A percentile compares a stretch with the other conserved stretches of the same genome.
These are phyloP conservation scores for Acronicta leporina DNA, from an alignment of 2,888 invertebrate genomes.

Conservation along the genomic window DNA sequence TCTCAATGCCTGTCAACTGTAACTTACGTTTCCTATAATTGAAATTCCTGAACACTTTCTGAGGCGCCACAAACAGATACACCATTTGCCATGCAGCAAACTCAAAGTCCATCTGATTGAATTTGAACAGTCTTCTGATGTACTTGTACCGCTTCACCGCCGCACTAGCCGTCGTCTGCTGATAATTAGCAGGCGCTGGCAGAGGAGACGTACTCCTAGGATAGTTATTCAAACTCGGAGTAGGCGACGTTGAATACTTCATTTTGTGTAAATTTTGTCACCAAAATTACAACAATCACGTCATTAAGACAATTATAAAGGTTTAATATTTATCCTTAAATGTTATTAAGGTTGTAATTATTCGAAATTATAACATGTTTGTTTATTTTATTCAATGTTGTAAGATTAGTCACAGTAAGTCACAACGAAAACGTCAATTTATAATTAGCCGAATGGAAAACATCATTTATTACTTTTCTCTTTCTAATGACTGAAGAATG, in stretches of 20 bases:
- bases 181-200: constrained; percentile 91
- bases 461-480: constrained; percentile 13
- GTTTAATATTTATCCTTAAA: constrained; percentile 26
- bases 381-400: constrained; percentile 45
- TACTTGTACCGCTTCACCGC: constrained; percentile 97
- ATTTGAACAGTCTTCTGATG: constrained; percentile 94
- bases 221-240: constrained; percentile 79
- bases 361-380: constrained; percentile 49
- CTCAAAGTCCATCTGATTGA: constrained; percentile 99
- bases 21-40: constrained; percentile 98
- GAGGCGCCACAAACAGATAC: constrained; percentile 97
- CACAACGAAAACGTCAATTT: constrained; percentile 56
- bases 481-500: background rate
- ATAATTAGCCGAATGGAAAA: constrained; percentile 16
- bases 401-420: constrained; percentile 42
- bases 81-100: constrained; percentile 99
- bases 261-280: constrained; percentile 64
- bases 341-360: constrained; percentile 12
- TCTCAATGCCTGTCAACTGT: background rate
- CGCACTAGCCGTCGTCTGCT: constrained; percentile 92
- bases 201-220: constrained; percentile 90
- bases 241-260: constrained; percentile 91
- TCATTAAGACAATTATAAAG: constrained; percentile 41
- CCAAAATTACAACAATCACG: constrained; percentile 29
- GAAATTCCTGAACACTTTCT: constrained; percentile 99